Evolutionary conservation across 2,888 invertebrate genomes (phyloP), one percentile per base, ranked within the genome.

Genomic region (Actias luna): DNA sequence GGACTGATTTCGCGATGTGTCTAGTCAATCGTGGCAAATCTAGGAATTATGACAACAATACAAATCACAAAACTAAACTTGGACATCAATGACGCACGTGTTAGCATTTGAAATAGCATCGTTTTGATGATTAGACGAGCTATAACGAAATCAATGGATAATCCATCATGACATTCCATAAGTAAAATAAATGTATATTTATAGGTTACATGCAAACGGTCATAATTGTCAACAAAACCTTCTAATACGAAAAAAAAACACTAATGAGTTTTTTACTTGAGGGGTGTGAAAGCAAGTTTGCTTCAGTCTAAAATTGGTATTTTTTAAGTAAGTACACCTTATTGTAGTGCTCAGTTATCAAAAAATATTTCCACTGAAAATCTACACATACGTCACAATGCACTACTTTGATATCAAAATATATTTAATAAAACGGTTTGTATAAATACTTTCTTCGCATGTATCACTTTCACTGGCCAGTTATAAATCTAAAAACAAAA

Each of bases 11-110:
- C n/a, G n/a, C n/a, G n/a, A n/a, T n/a, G n/a, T n/a, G n/a, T n/a
- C n/a, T n/a, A n/a, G n/a, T n/a, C n/a, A n/a, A 50, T 52, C 14
- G 27, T 50, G 12, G 3, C 5, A 10, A 50, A 3, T 27, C 27
- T 52, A 14, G 16, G 27, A 22, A 14, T 16, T 52, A 52, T 71
- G 65, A 69, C 71, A 66, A 75, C 74, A 72, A 71, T 65, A 68
- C 66, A 71, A 71, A 76, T 74, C 75, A 42, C 42, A 2, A 8
- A 27, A 72, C 72, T 73, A 69, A 76, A 74, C 69, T 70, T 71
- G 69, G 73, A 75, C 69, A 71, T 72, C 64, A 60, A 69, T 79
- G 80, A 80, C 78, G 79, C 77, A 77, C 65, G 60, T 33, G 27
- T 64, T 27, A 10, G 52, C 18, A 7, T 18, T 18, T 42, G 42